These are phyloP conservation scores for Metallyticus violacea DNA, from an alignment of 2,888 invertebrate species.

Conservation along the genomic window DNA sequence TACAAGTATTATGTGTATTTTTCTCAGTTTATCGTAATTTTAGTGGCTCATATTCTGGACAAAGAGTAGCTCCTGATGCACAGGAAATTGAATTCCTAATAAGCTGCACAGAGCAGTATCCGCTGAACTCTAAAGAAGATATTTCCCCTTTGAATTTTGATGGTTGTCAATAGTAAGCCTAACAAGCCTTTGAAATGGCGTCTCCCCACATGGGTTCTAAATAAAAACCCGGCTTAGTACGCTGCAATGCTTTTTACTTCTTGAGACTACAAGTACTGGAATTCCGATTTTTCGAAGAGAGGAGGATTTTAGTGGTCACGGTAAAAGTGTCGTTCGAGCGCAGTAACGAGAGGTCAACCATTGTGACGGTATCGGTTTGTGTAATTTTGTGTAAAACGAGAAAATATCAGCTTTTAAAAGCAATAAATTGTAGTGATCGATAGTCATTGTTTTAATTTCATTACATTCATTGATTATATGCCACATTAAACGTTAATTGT, in stretches of 20 bases:
- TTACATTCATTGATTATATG: not conserved
- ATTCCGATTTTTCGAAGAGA: not conserved
- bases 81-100: not conserved
- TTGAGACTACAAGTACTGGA: not conserved
- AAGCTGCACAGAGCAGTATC: not conserved
- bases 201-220: constrained; percentile 61
- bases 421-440: not conserved
- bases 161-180: constrained; percentile 60
- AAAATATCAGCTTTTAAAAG: constrained; percentile 1
- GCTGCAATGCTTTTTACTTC: not conserved
- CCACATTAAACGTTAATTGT: not conserved
- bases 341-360: not conserved
- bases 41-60: not conserved
- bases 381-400: not conserved
- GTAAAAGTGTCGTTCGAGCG: not conserved
- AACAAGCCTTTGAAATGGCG: constrained; percentile 69
- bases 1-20: constrained; percentile 53
- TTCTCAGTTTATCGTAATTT: constrained; percentile 34
- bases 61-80: not conserved
- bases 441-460: not conserved
- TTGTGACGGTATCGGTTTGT: not conserved
- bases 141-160: constrained; percentile 22
- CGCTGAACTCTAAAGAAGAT: not conserved
- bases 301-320: not conserved
- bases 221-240: constrained; percentile 38